These are phyloP conservation scores for Heloderma charlesbogerti DNA, from an alignment of 2,113 vertebrate species.

Conservation along the genomic window DNA sequence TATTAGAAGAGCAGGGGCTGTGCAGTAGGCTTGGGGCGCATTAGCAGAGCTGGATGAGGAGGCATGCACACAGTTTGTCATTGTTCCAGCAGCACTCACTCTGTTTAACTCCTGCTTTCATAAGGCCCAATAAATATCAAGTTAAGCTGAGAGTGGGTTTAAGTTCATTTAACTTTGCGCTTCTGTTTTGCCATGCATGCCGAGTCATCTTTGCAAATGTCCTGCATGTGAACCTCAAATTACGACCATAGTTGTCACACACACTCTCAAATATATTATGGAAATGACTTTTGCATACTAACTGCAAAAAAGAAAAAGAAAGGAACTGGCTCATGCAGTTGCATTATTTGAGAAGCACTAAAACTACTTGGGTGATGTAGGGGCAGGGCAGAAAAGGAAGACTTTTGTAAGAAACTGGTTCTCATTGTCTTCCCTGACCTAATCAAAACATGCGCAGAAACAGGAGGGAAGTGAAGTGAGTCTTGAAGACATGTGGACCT, in stretches of 20 bases:
- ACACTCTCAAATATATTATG: neutral
- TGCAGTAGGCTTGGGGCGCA: slow-evolving; percentile 38
- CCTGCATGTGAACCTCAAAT: slow-evolving; percentile 54
- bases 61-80: slow-evolving; percentile 57
- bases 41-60: slow-evolving; percentile 41
- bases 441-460: neutral
- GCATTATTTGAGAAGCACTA: neutral
- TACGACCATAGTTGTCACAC: slow-evolving; percentile 1
- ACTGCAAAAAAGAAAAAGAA: neutral
- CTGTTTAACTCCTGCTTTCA: slow-evolving; percentile 46
- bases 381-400: neutral
- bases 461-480: neutral
- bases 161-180: slow-evolving; percentile 48
- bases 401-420: neutral
- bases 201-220: slow-evolving; percentile 64
- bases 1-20: slow-evolving; percentile 7
- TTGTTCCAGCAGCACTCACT: slow-evolving; percentile 51
- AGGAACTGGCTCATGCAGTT: neutral
- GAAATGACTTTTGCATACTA: neutral
- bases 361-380: neutral
- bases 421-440: neutral
- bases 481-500: neutral
- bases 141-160: slow-evolving; percentile 66
- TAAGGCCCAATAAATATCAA: slow-evolving; percentile 64
- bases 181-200: slow-evolving; percentile 51